These are phyloP conservation scores for Periparus ater DNA, from an alignment of 2,797 vertebrate genomes.

Conservation along the genomic window DNA sequence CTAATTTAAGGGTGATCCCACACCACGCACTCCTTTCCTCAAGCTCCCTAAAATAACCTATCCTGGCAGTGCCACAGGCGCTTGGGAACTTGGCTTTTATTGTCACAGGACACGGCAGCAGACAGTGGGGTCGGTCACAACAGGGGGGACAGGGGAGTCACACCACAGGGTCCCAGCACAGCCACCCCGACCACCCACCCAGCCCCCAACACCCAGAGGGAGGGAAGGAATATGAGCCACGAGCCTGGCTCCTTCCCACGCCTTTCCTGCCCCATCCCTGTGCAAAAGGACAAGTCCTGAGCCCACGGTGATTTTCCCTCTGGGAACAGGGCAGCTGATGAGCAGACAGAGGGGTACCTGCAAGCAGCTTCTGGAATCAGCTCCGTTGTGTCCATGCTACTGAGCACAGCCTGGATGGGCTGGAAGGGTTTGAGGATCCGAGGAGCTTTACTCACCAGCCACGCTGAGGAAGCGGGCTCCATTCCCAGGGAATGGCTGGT, in stretches of 20 bases:
- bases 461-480: accelerated
- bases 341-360: background rate
- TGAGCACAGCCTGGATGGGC: background rate
- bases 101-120: background rate
- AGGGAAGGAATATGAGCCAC: background rate
- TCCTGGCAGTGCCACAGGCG: accelerated
- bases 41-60: background rate
- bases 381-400: accelerated
- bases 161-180: background rate
- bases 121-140: accelerated
- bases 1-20: background rate
- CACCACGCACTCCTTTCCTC: background rate
- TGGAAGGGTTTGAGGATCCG: background rate
- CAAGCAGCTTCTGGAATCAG: background rate
- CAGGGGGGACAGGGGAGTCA: accelerated
- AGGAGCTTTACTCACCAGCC: background rate
- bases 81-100: background rate
- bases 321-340: background rate
- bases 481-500: background rate
- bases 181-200: accelerated
- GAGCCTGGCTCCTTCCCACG: accelerated
- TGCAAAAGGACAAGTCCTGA: background rate
- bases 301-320: accelerated
- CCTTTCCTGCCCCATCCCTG: background rate
- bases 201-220: accelerated